Base-by-base conservation (phyloP, 2,888 invertebrate species). In the Anagyrus pseudococci region DNA sequence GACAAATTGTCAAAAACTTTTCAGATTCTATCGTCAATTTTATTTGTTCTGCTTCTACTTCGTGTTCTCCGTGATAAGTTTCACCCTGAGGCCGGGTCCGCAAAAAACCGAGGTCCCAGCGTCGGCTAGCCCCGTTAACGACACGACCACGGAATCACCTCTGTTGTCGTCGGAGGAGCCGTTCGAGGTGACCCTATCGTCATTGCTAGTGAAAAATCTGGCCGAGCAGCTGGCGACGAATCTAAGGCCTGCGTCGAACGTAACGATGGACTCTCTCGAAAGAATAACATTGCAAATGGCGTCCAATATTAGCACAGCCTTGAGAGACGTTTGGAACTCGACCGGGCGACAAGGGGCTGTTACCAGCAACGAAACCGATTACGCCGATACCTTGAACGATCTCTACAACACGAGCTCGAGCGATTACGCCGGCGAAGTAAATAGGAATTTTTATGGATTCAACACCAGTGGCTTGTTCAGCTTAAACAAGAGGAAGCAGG, bases 31-130 rank as follows among this genome's bases (percentile, higher is more conserved):
- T 80, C 86, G 92, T 4, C 93, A 97, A 77, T 96, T 98, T 79
- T 89, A 93, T 67, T 85, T 94, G 58, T 98, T 98, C 81, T 87
- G 92, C 13, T 87, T 92, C 65, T 98, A 98, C 81, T 98, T 98
- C 78, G 77, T 95, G 26, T 86, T 96, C 49, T 95, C 97, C 3
- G 82, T 96, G 66, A 86, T 92, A 7, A 93, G 96, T 71, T 97
- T 98, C 75, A 92, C 93, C 1, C 82, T 94, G 49, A 87, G 98
- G 2, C 98, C 98, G 0, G 94, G 94, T 0, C 94, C 93, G 15
- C 4, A n/a, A 7, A 3, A 26, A 1, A 47, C 47, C 4, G 15
- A 44, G 25, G 44, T 46, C 2, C 10, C 44, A 8, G 13, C 58
- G 0, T 7, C 44, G 2, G 15, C 49, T n/a, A 33, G 22, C 19